Conservation (phyloP, 2,113 vertebrate genomes). For the Hippocampus zosterae region DNA sequence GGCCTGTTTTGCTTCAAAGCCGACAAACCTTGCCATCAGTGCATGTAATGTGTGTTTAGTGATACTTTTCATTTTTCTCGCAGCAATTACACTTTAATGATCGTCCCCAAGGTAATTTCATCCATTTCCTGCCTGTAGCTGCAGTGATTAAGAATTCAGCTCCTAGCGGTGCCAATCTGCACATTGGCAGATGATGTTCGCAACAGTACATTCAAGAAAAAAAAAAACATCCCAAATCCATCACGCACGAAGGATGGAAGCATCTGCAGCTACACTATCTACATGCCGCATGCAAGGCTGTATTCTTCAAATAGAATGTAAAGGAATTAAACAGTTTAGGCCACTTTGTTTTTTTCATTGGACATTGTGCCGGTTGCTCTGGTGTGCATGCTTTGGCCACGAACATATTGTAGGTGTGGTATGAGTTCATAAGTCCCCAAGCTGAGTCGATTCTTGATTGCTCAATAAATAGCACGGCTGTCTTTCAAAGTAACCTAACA, state of each 20-base stretch:
- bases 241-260: not conserved
- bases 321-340: not conserved
- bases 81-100: not conserved
- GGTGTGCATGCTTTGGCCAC: not conserved
- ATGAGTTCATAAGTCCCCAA: no score
- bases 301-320: no score
- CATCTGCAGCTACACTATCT: not conserved
- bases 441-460: not conserved
- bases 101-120: not conserved
- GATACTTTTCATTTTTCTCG: not conserved
- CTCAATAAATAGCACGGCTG: not conserved
- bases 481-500: not conserved
- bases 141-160: not conserved
- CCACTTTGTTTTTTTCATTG: not conserved
- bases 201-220: not conserved
- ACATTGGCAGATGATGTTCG: not conserved
- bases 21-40: not conserved
- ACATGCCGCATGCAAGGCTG: not conserved
- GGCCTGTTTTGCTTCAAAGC: not conserved
- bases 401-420: no score
- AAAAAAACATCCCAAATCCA: not conserved
- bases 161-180: not conserved
- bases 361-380: not conserved
- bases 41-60: not conserved
- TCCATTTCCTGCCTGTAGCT: slow-evolving; percentile 3